Percentiles rank a stretch among this genome's conserved stretches.
Evolutionary conservation across 2,888 invertebrate species (phyloP).

Genomic region (Notodonta dromedarius): DNA sequence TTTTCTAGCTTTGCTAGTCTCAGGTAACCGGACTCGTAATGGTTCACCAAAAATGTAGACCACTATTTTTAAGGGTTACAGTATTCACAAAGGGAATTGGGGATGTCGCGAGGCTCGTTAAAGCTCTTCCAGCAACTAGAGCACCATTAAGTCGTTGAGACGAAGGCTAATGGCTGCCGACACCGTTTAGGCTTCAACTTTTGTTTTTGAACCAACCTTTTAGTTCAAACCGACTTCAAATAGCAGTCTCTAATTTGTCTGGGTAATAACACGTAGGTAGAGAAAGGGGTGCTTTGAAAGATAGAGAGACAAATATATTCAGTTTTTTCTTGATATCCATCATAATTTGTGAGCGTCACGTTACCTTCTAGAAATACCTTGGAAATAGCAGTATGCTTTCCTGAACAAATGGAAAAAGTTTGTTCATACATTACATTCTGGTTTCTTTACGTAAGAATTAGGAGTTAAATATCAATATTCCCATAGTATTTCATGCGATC

Average conservation of each 20-base stretch:
- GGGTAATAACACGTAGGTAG: neutral
- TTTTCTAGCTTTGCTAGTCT: too few relatives aligned
- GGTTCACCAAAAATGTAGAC: neutral
- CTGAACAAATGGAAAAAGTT: neutral
- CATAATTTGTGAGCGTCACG: neutral
- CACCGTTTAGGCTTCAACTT: conserved; percentile 48
- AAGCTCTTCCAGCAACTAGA: conserved; percentile 45
- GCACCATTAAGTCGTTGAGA: conserved; percentile 77
- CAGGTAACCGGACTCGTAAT: too few relatives aligned
- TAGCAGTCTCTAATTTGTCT: too few relatives aligned
- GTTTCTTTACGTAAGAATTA: too few relatives aligned
- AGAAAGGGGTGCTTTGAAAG: neutral
- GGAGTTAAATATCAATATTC: too few relatives aligned
- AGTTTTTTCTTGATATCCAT: neutral
- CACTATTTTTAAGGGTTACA: neutral
- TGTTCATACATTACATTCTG: too few relatives aligned
- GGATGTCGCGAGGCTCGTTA: conserved; percentile 43
- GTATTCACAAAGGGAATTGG: conserved; percentile 46
- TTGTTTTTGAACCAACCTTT: conserved; percentile 31
- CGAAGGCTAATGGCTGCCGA: conserved; percentile 68
- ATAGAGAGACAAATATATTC: neutral
- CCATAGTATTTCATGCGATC: too few relatives aligned
- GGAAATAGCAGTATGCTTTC: neutral
- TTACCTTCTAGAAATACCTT: neutral
- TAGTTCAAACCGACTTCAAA: neutral